These are phyloP conservation scores for Nesoenas mayeri DNA, from an alignment of 2,113 vertebrate genomes.

Conservation along the genomic window DNA sequence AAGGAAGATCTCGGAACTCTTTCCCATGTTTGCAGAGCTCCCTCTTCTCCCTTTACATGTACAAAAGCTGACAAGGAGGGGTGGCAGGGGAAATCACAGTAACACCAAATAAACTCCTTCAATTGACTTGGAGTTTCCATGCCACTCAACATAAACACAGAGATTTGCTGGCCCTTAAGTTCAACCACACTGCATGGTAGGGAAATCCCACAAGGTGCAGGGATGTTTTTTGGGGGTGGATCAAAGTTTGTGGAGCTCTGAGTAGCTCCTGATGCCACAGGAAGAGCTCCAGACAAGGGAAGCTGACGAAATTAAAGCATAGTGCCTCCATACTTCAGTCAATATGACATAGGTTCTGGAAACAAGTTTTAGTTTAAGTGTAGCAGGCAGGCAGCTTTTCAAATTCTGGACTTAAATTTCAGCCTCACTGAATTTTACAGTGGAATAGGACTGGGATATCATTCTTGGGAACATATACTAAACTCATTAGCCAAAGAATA, in stretches of 20 bases:
- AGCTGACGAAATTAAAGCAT: not conserved
- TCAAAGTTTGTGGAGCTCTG: not conserved
- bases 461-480: not conserved
- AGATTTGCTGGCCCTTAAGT: not conserved
- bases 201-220: not conserved
- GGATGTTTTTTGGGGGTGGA: not conserved
- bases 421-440: not conserved
- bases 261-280: not conserved
- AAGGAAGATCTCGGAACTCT: not conserved
- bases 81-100: not conserved
- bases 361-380: not conserved
- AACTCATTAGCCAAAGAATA: not conserved
- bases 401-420: not conserved
- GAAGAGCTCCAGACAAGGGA: not conserved
- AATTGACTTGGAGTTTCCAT: not conserved
- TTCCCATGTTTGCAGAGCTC: not conserved
- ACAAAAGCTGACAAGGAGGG: not conserved
- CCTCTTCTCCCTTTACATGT: not conserved
- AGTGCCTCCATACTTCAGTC: not conserved
- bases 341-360: not conserved
- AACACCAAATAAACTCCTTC: not conserved
- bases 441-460: not conserved
- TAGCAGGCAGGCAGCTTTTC: not conserved
- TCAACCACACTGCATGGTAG: fast-evolving
- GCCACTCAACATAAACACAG: not conserved